Percentiles rank a stretch among this genome's conserved stretches.
Evolutionary conservation across 2,888 invertebrate species (phyloP).

Genomic region (Clistopyga incitator): DNA sequence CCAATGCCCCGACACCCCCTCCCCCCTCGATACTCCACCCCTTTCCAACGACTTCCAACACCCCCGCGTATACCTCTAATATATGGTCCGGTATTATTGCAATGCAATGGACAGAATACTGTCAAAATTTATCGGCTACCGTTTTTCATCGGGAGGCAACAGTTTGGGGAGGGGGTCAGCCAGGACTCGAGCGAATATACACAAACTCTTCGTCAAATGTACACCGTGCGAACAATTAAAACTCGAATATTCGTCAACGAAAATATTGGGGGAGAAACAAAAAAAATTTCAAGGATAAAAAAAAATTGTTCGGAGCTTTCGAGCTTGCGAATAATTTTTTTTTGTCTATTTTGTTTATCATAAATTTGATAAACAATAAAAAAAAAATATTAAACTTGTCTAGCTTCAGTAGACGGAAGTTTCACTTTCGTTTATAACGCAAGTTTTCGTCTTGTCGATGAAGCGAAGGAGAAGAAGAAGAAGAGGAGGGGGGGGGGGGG

Average conservation of each 20-base stretch:
- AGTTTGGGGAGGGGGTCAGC: neutral
- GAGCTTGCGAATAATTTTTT: too few species aligned
- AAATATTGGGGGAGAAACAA: constrained; percentile 16
- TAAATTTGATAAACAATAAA: too few species aligned
- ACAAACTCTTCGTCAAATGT: constrained; percentile 81
- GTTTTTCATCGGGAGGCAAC: constrained; percentile 80
- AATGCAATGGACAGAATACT: constrained; percentile 85
- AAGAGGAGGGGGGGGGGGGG: neutral
- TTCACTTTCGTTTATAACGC: constrained; percentile 53
- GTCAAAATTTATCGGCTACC: constrained; percentile 84
- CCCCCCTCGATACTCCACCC: constrained; percentile 63
- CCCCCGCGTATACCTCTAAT: constrained; percentile 78
- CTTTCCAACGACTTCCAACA: constrained; percentile 53
- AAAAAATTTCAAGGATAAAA: neutral
- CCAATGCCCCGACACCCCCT: constrained; percentile 45
- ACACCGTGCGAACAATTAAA: constrained; percentile 80
- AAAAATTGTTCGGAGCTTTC: too few species aligned
- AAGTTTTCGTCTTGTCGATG: constrained; percentile 70
- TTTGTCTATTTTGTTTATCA: too few species aligned
- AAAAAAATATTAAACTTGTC: neutral
- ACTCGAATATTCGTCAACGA: constrained; percentile 76
- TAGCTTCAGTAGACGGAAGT: constrained; percentile 21
- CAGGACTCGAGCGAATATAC: constrained; percentile 15
- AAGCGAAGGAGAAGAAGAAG: constrained; percentile 23
- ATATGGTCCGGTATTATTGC: constrained; percentile 84